phyloP scores from a whole-genome alignment of 2,888 invertebrate species.

The Phymatocera aterrima region DNA sequence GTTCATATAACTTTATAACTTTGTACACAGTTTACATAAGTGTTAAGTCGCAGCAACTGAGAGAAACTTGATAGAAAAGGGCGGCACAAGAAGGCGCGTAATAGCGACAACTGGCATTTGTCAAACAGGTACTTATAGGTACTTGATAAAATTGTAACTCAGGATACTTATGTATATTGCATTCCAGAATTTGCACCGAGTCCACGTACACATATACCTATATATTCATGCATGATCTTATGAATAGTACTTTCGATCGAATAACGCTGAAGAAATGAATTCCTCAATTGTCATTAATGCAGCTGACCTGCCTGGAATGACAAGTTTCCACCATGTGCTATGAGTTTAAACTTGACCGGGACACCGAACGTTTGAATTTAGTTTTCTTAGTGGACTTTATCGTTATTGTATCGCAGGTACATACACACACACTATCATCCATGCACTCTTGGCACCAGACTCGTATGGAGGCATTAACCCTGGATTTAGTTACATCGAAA shows the following conservation, averaged over 20 bases:
- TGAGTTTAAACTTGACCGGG: neutral
- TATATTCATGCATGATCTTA: no score
- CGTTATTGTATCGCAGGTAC: neutral
- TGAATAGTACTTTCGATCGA: no score
- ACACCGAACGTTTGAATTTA: neutral
- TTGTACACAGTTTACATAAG: neutral
- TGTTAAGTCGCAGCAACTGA: neutral
- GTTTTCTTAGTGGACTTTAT: neutral
- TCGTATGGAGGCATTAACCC: conserved; percentile 5
- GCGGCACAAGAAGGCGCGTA: neutral
- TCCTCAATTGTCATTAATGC: no score
- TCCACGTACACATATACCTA: no score
- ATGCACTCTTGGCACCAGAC: conserved; percentile 21
- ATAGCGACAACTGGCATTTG: neutral
- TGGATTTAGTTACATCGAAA: neutral
- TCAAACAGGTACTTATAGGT: no score
- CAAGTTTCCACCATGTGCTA: no score
- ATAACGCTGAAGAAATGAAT: no score
- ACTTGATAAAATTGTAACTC: neutral
- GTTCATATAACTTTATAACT: neutral
- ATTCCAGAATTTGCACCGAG: no score
- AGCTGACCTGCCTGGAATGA: no score
- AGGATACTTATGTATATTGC: neutral
- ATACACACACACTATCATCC: neutral
- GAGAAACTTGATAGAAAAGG: neutral